Percentiles rank a stretch among this genome's conserved stretches.
These are phyloP conservation scores for Saguinus midas DNA, from an alignment of 2,113 vertebrate genomes.

Conservation along the genomic window DNA sequence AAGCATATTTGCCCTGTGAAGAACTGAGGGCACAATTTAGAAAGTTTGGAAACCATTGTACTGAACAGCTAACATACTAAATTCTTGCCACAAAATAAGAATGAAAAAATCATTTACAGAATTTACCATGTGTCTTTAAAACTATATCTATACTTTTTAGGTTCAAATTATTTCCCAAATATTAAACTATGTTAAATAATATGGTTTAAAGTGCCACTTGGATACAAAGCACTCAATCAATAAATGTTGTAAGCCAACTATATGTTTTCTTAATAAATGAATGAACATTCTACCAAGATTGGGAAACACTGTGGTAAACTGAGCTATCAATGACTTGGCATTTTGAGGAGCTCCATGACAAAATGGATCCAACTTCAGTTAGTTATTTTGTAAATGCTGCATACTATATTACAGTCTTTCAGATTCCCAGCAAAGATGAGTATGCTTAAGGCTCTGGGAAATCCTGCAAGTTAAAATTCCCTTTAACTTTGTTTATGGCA, in stretches of 20 bases:
- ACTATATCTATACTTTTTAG: not conserved
- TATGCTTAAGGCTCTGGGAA: not conserved
- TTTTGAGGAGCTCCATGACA: not conserved
- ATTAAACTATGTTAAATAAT: constrained; percentile 12
- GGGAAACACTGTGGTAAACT: not conserved
- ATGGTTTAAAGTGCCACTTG: not conserved
- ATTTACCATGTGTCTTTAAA: not conserved
- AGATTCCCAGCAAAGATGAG: not conserved
- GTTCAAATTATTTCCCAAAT: not conserved
- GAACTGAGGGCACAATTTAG: not conserved
- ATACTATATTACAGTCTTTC: not conserved
- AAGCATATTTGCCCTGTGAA: not conserved
- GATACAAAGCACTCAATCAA: not conserved
- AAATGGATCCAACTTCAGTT: not conserved
- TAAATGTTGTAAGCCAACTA: not conserved
- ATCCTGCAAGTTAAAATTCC: not conserved
- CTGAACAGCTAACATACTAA: not conserved
- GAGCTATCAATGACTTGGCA: not conserved
- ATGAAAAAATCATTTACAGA: not conserved
- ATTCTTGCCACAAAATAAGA: not conserved
- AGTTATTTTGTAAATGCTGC: not conserved
- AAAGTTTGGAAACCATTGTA: not conserved
- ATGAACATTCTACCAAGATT: not conserved
- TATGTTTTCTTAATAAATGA: not conserved
- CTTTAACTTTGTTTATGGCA: not conserved